phyloP scores from a whole-genome alignment of 1,140 invertebrate genomes.

The Hestina assimilis region DNA sequence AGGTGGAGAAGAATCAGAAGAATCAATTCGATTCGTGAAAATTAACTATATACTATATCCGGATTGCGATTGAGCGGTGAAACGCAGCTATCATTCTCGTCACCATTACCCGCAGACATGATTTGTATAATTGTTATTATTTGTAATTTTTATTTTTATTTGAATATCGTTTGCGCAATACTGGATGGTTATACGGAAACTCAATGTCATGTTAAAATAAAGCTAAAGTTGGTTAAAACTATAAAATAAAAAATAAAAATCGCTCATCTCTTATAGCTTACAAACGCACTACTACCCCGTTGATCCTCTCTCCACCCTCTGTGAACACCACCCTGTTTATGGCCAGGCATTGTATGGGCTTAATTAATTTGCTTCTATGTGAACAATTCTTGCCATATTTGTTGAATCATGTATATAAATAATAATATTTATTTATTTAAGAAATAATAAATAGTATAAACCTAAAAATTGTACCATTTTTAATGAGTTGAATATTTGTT shows the following conservation, averaged over 20 bases:
- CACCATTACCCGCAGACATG: no score
- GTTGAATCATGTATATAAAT: conserved; percentile 14
- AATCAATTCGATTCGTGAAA: no score
- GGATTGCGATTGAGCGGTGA: no score
- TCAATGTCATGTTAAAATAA: no score
- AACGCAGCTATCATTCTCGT: no score
- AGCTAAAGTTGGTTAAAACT: not conserved
- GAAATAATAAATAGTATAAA: not conserved
- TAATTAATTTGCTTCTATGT: conserved; percentile 72
- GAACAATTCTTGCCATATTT: conserved; percentile 39
- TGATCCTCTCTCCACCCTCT: conserved; percentile 31
- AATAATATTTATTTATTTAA: not conserved
- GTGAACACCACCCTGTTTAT: conserved; percentile 45
- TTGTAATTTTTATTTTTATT: no score
- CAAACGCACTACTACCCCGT: conserved; percentile 8
- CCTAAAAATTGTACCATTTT: not conserved
- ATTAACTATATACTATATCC: no score
- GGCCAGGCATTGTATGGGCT: conserved; percentile 48
- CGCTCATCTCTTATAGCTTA: conserved; percentile 13
- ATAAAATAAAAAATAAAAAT: not conserved
- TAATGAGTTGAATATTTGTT: no score
- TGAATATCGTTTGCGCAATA: no score
- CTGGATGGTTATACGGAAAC: no score
- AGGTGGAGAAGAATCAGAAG: no score
- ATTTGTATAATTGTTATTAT: no score